Base-by-base conservation (phyloP, 1,140 invertebrate species). In the Solen grandis region DNA sequence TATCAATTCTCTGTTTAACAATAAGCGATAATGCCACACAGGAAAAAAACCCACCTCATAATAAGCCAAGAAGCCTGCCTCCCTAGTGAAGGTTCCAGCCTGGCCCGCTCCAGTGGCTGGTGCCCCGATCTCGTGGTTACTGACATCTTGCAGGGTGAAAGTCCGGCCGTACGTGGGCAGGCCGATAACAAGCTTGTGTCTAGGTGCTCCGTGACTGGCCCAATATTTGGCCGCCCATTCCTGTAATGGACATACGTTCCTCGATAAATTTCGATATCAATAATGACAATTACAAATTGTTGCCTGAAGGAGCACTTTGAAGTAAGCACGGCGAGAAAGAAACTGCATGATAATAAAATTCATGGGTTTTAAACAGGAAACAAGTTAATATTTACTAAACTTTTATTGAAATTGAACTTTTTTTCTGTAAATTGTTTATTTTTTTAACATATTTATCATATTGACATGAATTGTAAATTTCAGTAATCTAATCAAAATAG, bases 131-230 rank as follows among this genome's bases (percentile, higher is more conserved):
- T 98, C 96, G 4, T 31, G 79, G 86, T 95, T 95, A 89, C 95
- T 95, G 29, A 95, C 94, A 25, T 94, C 91, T 0, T 93, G 93
- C 19, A 99, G 90, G 52, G 94, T 95, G 85, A 96, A 99, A 27
- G 94, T 95, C 88, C 98, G 96, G 0, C 97, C 97, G 88, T 98
- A 99, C 85, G 97, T 95, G 0, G 97, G 96, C 95, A 99, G 97
- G 83, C 98, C 98, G 88, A 99, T 97, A 62, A 99, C 94, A 55
- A 99, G 93, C 92, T 99, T 99, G 84, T 98, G 96, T 89, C 97
- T 98, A 0, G 98, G 98, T 8, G 97, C 96, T 35, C 98, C 98
- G 81, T 84, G 57, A n/a, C 66, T 41, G 2, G 79, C 38, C 85
- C 86, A 88, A 55, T 90, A 88, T 5, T 87, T 80, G 1, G 88